phyloP scores from a whole-genome alignment of 2,888 invertebrate species.

The Eilema caniola region DNA sequence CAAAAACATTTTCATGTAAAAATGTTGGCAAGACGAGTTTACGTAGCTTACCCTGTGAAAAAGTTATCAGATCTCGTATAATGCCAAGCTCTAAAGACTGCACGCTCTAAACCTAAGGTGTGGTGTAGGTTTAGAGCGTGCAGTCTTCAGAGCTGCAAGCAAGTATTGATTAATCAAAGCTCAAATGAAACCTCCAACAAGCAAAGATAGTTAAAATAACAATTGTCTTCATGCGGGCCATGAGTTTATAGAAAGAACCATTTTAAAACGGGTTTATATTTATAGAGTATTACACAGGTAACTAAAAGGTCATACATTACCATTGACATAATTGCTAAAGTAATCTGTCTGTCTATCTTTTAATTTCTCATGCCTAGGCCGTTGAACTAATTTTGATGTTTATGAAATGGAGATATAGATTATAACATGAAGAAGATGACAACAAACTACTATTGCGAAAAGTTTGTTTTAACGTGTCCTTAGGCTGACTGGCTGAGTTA shows the following conservation, averaged over 20 bases:
- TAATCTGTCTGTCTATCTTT: not conserved
- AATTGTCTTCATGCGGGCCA: conserved; percentile 3
- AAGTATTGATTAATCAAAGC: conserved; percentile 47
- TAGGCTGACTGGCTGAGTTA: no score
- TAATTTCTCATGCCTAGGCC: not conserved
- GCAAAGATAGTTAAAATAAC: conserved; percentile 37
- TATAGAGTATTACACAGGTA: not conserved
- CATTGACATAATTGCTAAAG: no score
- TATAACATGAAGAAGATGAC: not conserved
- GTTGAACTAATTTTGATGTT: not conserved
- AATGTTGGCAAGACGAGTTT: no score
- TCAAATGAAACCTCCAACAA: conserved; percentile 33
- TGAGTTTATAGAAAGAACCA: conserved; percentile 10
- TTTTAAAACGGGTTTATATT: not conserved
- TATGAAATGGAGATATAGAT: not conserved
- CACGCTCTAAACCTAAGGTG: no score
- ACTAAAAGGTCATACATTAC: no score
- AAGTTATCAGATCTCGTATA: no score
- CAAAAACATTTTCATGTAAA: no score
- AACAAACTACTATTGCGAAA: not conserved
- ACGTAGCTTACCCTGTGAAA: no score
- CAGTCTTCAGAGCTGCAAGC: no score
- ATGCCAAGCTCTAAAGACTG: no score
- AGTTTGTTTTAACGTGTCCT: no score
- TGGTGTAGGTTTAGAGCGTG: no score